Percentiles rank a stretch among this genome's conserved stretches.
Evolutionary conservation across 2,113 vertebrate species (phyloP).

Genomic region (Probosciger aterrimus): DNA sequence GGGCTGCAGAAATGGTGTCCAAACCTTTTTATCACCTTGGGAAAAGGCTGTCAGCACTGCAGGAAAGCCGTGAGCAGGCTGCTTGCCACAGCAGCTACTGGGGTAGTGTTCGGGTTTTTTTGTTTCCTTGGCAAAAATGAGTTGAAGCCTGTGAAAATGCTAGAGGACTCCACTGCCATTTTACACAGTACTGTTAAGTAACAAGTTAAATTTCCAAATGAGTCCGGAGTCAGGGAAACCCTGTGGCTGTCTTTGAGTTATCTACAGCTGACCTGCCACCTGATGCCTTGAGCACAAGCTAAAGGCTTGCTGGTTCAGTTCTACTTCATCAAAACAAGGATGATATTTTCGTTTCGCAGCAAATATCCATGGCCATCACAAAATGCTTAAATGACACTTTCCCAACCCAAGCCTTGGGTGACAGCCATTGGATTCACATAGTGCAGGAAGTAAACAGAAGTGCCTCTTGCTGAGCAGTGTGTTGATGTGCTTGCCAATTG

Average conservation of each 20-base stretch:
- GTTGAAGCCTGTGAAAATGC: not conserved
- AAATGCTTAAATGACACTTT: not conserved
- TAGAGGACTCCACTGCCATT: accelerated
- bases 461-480: not conserved
- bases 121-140: not conserved
- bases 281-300: not conserved
- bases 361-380: not conserved
- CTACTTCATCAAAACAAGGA: not conserved
- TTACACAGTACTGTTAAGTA: not conserved
- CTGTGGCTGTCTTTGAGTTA: not conserved
- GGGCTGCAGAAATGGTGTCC: not conserved
- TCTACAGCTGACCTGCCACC: not conserved
- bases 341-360: not conserved
- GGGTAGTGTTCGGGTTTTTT: not conserved
- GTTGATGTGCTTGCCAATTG: not conserved
- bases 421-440: not conserved
- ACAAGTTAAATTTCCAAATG: not conserved
- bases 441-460: not conserved
- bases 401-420: not conserved
- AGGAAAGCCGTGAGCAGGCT: not conserved
- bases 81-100: not conserved
- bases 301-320: not conserved
- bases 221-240: not conserved
- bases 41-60: not conserved
- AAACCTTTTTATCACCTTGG: not conserved